Percentiles rank a stretch among this genome's conserved stretches.
Conservation (phyloP, 2,797 vertebrate genomes). For the Acipenser transmontanus region DNA sequence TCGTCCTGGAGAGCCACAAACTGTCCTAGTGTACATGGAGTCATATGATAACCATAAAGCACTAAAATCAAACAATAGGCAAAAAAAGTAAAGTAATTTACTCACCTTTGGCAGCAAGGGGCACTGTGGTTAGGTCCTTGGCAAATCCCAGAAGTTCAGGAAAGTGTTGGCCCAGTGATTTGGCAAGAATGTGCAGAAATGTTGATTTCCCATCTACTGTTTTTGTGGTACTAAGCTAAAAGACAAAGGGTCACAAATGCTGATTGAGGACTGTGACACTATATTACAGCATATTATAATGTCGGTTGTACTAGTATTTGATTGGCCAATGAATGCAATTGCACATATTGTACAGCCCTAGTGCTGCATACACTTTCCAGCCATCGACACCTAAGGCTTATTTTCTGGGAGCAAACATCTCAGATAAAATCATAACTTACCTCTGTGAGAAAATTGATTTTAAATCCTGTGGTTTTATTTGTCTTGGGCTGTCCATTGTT, state of each 20-base stretch:
- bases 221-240: slow-evolving; percentile 92
- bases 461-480: slow-evolving; percentile 87
- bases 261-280: too few relatives aligned
- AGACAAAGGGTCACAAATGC: slow-evolving; percentile 11
- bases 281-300: too few relatives aligned
- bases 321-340: too few relatives aligned
- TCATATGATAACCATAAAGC: background rate
- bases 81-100: background rate
- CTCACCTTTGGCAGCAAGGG: slow-evolving; percentile 92
- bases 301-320: too few relatives aligned
- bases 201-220: slow-evolving; percentile 95
- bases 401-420: too few relatives aligned
- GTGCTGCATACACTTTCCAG: too few relatives aligned
- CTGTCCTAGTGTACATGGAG: too few relatives aligned
- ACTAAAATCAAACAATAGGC: background rate
- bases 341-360: too few relatives aligned
- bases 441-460: slow-evolving; percentile 97
- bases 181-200: slow-evolving; percentile 95
- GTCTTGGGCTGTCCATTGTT: slow-evolving; percentile 93
- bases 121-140: slow-evolving; percentile 87
- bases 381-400: too few relatives aligned
- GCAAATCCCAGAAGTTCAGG: slow-evolving; percentile 91
- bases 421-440: slow-evolving; percentile 40
- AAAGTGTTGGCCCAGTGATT: slow-evolving; percentile 96
- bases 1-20: background rate